Conservation (phyloP, 2,888 invertebrate genomes). For the Agrochola circellaris region DNA sequence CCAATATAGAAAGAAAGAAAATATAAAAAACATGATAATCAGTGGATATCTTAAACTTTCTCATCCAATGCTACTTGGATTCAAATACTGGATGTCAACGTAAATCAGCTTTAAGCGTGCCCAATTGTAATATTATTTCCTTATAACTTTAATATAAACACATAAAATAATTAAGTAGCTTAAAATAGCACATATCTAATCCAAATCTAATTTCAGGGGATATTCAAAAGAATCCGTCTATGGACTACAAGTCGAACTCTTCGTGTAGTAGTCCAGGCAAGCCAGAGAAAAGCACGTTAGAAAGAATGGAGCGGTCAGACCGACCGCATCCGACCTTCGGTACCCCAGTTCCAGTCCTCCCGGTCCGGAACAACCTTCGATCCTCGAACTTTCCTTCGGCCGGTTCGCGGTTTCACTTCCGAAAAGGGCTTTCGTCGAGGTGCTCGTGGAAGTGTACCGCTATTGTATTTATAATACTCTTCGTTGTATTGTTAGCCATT, state of each 20-base stretch:
- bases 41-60: not conserved
- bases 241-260: constrained; percentile 97
- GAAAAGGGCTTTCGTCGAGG: constrained; percentile 95
- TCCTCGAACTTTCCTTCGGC: constrained; percentile 94
- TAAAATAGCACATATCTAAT: constrained; percentile 18
- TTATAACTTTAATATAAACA: not conserved
- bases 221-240: constrained; percentile 95
- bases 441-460: constrained; percentile 98
- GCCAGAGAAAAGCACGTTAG: constrained; percentile 90
- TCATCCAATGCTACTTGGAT: no score
- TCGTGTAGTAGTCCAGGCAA: constrained; percentile 96
- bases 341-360: constrained; percentile 94
- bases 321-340: constrained; percentile 91
- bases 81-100: not conserved
- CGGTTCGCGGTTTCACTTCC: constrained; percentile 95
- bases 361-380: constrained; percentile 93
- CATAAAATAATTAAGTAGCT: not conserved
- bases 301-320: constrained; percentile 90
- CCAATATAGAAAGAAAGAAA: not conserved
- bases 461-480: constrained; percentile 96
- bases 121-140: not conserved
- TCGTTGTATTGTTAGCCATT: constrained; percentile 95
- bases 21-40: not conserved
- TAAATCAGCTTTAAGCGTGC: not conserved
- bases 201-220: constrained; percentile 92